phyloP scores from a whole-genome alignment of 2,113 vertebrate species.

The Micronisus gabar region DNA sequence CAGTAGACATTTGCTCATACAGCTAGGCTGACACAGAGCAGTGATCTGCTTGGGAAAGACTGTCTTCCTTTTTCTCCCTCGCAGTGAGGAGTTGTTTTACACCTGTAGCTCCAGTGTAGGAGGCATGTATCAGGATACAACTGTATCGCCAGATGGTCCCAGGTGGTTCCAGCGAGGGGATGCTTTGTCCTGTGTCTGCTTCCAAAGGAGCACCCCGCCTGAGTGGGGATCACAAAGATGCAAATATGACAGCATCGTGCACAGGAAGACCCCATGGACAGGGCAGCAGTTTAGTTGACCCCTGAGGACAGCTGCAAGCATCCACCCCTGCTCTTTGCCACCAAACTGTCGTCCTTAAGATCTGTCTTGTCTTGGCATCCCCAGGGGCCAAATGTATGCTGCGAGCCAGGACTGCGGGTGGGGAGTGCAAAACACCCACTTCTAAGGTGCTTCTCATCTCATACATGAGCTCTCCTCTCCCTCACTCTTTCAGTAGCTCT shows the following conservation, averaged over 20 bases:
- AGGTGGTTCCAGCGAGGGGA: fast-evolving
- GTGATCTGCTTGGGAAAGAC: neutral
- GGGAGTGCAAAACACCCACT: fast-evolving
- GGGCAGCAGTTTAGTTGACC: neutral
- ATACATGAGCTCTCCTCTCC: neutral
- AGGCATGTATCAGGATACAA: neutral
- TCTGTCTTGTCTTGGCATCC: neutral
- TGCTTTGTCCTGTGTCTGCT: neutral
- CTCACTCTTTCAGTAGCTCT: neutral
- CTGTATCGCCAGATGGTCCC: neutral
- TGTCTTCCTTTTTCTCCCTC: neutral
- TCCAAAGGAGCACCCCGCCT: neutral
- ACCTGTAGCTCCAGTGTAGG: neutral
- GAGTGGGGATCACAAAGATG: neutral
- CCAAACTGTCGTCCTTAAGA: neutral
- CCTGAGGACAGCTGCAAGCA: neutral
- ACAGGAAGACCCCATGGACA: neutral
- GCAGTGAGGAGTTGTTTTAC: neutral
- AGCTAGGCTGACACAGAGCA: neutral
- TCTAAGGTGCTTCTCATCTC: neutral
- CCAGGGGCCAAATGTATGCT: neutral
- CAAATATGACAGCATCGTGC: neutral
- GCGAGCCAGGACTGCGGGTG: fast-evolving
- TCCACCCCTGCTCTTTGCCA: neutral
- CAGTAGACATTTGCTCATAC: neutral